phyloP scores from a whole-genome alignment of 2,113 vertebrate genomes.

The Corydoras sp. region DNA sequence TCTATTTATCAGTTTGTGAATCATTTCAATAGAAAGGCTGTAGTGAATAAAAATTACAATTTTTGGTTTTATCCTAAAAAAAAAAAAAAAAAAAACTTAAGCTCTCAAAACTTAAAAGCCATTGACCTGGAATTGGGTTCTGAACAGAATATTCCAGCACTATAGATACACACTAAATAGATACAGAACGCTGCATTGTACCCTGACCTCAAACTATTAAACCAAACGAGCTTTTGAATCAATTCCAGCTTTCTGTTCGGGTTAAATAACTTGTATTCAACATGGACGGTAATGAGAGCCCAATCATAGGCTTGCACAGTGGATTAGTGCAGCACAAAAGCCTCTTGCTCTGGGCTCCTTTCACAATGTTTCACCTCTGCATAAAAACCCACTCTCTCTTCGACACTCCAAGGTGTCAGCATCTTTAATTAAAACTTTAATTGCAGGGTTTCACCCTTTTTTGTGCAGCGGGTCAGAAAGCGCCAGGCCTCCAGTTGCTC shows the following conservation, averaged over 20 bases:
- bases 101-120: no score
- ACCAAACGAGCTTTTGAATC: slow-evolving; percentile 44
- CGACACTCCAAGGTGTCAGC: slow-evolving; percentile 63
- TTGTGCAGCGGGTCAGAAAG: slow-evolving; percentile 53
- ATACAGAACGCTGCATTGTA: slow-evolving; percentile 25
- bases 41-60: no score
- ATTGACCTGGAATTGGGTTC: no score
- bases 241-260: slow-evolving; percentile 53
- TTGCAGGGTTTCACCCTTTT: slow-evolving; percentile 64
- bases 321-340: slow-evolving; percentile 61
- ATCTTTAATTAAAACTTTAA: slow-evolving; percentile 73
- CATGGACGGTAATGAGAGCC: slow-evolving; percentile 65
- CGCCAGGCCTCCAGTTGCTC: slow-evolving; percentile 47
- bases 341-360: slow-evolving; percentile 56
- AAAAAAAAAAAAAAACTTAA: no score
- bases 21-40: no score
- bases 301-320: slow-evolving; percentile 59
- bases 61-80: no score
- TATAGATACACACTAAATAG: no score
- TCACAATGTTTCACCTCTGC: slow-evolving; percentile 50
- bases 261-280: slow-evolving; percentile 72
- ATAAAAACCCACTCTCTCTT: slow-evolving; percentile 42
- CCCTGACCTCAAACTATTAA: slow-evolving; percentile 33
- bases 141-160: no score
- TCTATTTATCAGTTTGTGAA: no score